Evolutionary conservation across 2,113 vertebrate species (phyloP).

Genomic region (Sminthopsis crassicaudata): DNA sequence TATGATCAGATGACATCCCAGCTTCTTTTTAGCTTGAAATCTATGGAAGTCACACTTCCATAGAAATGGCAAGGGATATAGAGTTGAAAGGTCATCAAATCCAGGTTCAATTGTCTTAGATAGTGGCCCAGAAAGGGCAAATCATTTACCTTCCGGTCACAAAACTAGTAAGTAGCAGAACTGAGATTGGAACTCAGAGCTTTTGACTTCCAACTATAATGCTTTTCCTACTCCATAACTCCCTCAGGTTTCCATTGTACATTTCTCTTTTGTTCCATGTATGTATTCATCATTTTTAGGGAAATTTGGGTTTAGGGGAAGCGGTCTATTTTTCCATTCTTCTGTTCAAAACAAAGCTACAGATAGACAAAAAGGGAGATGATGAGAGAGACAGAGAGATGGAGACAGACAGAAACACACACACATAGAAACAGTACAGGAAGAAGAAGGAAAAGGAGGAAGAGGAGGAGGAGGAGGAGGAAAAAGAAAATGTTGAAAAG

Average conservation of each 20-base stretch:
- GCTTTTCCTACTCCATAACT: not conserved
- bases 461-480: fast-evolving
- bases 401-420: too few relatives aligned
- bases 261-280: not conserved
- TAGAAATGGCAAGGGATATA: not conserved
- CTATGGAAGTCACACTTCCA: not conserved
- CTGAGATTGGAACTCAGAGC: not conserved
- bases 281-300: not conserved
- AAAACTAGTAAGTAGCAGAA: not conserved
- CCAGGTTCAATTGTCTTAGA: not conserved
- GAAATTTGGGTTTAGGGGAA: not conserved
- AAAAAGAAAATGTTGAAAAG: not conserved
- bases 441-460: too few relatives aligned
- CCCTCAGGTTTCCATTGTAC: not conserved
- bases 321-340: not conserved
- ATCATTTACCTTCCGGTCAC: not conserved
- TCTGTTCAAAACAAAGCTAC: not conserved
- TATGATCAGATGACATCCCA: not conserved
- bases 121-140: not conserved
- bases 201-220: not conserved
- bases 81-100: not conserved
- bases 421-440: too few relatives aligned
- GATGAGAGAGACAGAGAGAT: not conserved
- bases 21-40: not conserved
- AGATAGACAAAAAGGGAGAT: not conserved